Conservation (phyloP, 2,888 invertebrate genomes). For the Philhelius pedissequus region DNA sequence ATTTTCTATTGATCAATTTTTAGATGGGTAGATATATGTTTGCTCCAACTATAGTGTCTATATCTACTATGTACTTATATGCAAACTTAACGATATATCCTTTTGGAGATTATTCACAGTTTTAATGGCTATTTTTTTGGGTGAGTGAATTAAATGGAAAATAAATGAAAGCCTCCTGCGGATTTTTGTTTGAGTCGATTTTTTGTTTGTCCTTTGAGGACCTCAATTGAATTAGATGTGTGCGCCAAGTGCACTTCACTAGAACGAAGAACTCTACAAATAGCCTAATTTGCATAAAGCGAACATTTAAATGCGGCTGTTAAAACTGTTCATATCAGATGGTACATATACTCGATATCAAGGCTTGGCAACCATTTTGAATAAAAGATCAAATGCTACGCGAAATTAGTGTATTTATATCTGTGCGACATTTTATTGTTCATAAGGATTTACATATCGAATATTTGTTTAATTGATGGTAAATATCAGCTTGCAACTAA, state of each 20-base stretch:
- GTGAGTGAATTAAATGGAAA: constrained; percentile 33
- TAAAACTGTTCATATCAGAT: too few relatives aligned
- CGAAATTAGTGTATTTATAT: too few relatives aligned
- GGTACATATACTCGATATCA: too few relatives aligned
- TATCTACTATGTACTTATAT: neutral
- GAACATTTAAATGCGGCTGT: constrained; percentile 45
- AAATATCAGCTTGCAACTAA: too few relatives aligned
- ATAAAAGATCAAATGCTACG: too few relatives aligned
- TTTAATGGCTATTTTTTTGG: constrained; percentile 53
- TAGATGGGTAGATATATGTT: neutral
- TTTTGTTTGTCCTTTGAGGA: neutral
- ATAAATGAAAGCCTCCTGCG: neutral
- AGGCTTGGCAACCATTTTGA: too few relatives aligned
- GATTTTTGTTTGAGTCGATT: neutral
- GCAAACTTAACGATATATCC: neutral
- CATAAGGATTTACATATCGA: too few relatives aligned
- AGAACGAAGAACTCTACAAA: constrained; percentile 30
- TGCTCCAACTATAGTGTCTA: neutral
- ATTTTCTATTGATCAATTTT: constrained; percentile 60
- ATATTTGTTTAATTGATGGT: too few relatives aligned
- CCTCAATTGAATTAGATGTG: constrained; percentile 62
- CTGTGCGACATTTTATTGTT: too few relatives aligned
- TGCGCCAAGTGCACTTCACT: constrained; percentile 50
- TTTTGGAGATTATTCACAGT: constrained; percentile 27
- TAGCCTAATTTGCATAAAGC: constrained; percentile 58